Evolutionary conservation across 35 echinoderm and acorn worm species (phyloP).

Genomic region (Apostichopus japonicus): DNA sequence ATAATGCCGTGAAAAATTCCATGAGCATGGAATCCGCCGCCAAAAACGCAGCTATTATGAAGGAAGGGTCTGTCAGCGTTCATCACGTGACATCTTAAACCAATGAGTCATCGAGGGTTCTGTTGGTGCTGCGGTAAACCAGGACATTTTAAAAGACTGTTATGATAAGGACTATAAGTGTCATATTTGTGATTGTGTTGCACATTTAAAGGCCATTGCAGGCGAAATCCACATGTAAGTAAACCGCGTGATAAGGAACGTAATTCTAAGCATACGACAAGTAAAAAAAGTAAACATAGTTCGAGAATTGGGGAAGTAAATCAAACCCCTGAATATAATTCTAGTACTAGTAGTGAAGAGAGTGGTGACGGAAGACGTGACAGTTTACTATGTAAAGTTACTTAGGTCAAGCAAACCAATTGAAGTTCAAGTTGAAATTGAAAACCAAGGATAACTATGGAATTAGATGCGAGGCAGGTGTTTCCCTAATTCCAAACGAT

Average conservation of each 20-base stretch:
- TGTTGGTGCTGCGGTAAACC: slow-evolving; percentile 36
- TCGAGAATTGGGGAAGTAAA: slow-evolving; percentile 31
- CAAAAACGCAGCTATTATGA: slow-evolving; percentile 8
- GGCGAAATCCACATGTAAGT: background rate
- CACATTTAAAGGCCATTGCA: background rate
- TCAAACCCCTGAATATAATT: background rate
- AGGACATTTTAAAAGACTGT: slow-evolving; percentile 35
- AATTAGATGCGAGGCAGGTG: slow-evolving; percentile 10
- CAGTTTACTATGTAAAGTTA: slow-evolving; percentile 30
- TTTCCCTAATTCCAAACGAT: slow-evolving; percentile 29
- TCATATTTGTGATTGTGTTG: background rate
- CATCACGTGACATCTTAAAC: background rate
- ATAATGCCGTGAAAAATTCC: background rate
- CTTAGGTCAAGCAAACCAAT: slow-evolving; percentile 39
- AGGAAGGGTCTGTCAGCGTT: background rate
- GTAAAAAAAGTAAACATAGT: slow-evolving; percentile 16
- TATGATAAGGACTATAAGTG: background rate
- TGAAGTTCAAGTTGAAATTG: slow-evolving; percentile 28
- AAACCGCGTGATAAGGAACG: too few relatives aligned
- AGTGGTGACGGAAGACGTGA: slow-evolving; percentile 31
- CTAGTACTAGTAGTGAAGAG: background rate
- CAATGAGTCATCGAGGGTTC: background rate
- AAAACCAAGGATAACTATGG: background rate
- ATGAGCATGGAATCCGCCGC: background rate
- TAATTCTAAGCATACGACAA: background rate